phyloP scores from a whole-genome alignment of 2,797 vertebrate species.

The Peromyscus eremicus region DNA sequence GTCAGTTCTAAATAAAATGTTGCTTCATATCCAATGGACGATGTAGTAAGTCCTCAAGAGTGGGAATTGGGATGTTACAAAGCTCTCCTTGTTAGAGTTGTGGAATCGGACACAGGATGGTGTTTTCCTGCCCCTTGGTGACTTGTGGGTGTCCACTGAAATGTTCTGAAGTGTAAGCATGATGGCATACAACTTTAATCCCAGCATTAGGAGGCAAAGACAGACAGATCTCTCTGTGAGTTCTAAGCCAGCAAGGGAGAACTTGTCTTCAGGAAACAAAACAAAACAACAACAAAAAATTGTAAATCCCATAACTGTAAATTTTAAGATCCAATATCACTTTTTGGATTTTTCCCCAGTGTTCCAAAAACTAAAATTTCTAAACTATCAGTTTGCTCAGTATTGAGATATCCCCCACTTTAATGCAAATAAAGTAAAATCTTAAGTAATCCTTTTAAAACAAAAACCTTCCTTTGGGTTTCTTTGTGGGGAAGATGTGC shows the following conservation, averaged over 20 bases:
- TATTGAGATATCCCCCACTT: not conserved
- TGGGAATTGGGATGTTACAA: not conserved
- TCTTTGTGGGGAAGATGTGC: not conserved
- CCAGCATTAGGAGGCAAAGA: not conserved
- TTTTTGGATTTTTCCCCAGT: not conserved
- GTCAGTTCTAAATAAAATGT: not conserved
- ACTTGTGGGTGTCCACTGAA: not conserved
- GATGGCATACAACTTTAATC: not conserved
- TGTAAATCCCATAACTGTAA: not conserved
- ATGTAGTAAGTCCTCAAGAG: not conserved
- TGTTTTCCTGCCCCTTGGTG: not conserved
- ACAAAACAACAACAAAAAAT: not conserved
- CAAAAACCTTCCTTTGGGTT: not conserved
- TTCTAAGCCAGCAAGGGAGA: not conserved
- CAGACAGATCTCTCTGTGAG: not conserved
- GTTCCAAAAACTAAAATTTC: slow-evolving; percentile 46
- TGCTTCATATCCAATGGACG: not conserved
- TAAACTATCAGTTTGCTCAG: not conserved
- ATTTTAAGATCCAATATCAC: not conserved
- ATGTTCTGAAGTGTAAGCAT: not conserved
- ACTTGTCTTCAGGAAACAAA: not conserved
- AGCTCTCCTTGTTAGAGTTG: too few relatives aligned
- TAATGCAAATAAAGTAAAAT: slow-evolving; percentile 12
- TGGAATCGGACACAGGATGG: not conserved
- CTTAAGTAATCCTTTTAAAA: not conserved